These are phyloP conservation scores for Zaprionus ornatus DNA, from an alignment of 1,140 invertebrate species.

Conservation along the genomic window DNA sequence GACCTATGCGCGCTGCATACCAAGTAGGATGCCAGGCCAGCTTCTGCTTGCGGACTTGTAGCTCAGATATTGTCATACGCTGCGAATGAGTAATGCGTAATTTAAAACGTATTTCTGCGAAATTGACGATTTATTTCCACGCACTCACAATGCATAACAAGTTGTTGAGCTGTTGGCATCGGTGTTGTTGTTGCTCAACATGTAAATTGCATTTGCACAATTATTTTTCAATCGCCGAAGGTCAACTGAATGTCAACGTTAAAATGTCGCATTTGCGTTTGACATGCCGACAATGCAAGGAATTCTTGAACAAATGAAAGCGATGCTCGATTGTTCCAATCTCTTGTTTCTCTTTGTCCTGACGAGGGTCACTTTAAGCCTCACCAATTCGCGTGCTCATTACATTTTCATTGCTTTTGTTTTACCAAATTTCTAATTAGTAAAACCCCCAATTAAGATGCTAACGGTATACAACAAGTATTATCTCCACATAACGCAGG, in stretches of 20 bases:
- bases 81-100: slow-evolving; percentile 80
- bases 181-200: background rate
- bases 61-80: slow-evolving; percentile 55
- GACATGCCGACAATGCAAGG: background rate
- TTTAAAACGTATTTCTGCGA: slow-evolving; percentile 79
- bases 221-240: background rate
- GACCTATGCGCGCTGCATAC: slow-evolving; percentile 63
- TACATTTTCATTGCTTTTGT: slow-evolving; percentile 42
- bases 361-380: slow-evolving; percentile 19
- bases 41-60: background rate
- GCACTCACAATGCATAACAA: background rate
- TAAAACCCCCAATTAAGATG: slow-evolving; percentile 76
- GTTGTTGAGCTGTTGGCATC: slow-evolving; percentile 43
- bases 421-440: slow-evolving; percentile 71
- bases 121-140: slow-evolving; percentile 68
- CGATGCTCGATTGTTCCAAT: background rate
- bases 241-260: background rate
- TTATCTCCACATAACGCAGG: slow-evolving; percentile 51
- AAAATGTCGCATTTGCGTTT: background rate
- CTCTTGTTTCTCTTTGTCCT: background rate
- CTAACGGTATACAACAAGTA: slow-evolving; percentile 57
- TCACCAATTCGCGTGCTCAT: slow-evolving; percentile 5
- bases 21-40: slow-evolving; percentile 48
- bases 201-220: background rate
- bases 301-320: background rate